Base-by-base conservation (phyloP, 2,888 invertebrate species). In the Lapara coniferarum region DNA sequence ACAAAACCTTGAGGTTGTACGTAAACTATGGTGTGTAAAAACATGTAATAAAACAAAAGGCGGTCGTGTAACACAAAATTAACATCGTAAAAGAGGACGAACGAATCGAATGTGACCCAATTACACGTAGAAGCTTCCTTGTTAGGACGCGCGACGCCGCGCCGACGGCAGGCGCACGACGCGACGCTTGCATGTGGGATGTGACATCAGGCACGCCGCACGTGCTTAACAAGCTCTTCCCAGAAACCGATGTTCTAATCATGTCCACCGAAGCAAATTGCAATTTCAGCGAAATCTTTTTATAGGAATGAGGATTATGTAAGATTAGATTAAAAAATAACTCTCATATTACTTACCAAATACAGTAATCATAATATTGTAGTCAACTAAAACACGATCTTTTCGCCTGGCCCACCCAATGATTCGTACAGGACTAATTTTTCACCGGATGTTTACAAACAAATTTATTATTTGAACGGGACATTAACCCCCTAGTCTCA, bases 71-170 rank as follows among this genome's bases (percentile, higher is more conserved):
- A 78, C 77, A 77, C 79, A 75, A 81, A 25, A 75, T 79, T 75
- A 75, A 79, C 76, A 77, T 78, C 78, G 79, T 77, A 73, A 75
- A 78, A 74, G 76, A 66, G 71, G 44, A 72, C 74, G 77, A 73
- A 76, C 77, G 75, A 75, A 78, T 83, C 77, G 75, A 77, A 77
- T 74, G 75, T 81, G 85, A 80, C 86, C 87, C 77, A 84, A 86
- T 86, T 86, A 83, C 72, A 71, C 52, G 68, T 70, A 69, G 70
- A 70, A 77, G 76, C 82, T 80, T 85, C 81, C 80, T 80, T 72
- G 71, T 78, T 71, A 70, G 71, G 67, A 68, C 57, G 49, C 51
- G 51, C 71, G 67, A 68, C 57, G 55, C 51, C 57, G 66, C 57
- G 55, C 51, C 57, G 66, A 37, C 56, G 55, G 57, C 66, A 63